These are phyloP conservation scores for Seriola aureovittata DNA, from an alignment of 2,113 vertebrate species.

Conservation along the genomic window DNA sequence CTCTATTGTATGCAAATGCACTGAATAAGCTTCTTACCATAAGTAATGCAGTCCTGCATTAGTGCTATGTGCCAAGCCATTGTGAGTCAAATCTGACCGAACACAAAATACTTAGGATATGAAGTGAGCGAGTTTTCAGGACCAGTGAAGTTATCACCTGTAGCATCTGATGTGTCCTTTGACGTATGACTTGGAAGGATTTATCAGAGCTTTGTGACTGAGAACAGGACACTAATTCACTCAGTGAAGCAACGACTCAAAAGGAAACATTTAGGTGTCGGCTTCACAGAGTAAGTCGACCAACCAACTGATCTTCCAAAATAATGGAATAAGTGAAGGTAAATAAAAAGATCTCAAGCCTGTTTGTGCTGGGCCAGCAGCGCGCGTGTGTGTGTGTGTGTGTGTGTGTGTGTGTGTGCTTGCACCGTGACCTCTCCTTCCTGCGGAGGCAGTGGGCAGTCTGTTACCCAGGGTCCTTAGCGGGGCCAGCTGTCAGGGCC, in stretches of 20 bases:
- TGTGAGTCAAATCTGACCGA: neutral
- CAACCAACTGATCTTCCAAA: fast-evolving
- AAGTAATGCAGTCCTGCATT: too few relatives aligned
- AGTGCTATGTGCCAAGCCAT: too few relatives aligned
- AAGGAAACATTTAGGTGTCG: neutral
- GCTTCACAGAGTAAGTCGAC: neutral
- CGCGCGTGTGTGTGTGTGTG: conserved; percentile 30
- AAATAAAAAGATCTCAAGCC: neutral
- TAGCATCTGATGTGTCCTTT: too few relatives aligned
- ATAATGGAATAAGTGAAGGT: neutral
- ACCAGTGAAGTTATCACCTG: neutral
- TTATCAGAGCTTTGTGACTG: neutral
- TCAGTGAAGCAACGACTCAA: neutral
- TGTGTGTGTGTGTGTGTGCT: conserved; percentile 51
- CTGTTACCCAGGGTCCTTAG: conserved; percentile 65
- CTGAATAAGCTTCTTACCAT: neutral
- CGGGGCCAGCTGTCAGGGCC: conserved; percentile 80
- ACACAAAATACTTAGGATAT: neutral
- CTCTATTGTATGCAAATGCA: too few relatives aligned
- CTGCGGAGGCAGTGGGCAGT: conserved; percentile 69
- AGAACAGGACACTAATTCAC: neutral
- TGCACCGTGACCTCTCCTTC: conserved; percentile 76
- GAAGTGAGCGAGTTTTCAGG: neutral
- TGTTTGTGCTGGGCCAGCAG: neutral
- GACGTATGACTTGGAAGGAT: neutral